Evolutionary conservation across 2,888 invertebrate species (phyloP).

Genomic region (Phrixothrix hirtus): DNA sequence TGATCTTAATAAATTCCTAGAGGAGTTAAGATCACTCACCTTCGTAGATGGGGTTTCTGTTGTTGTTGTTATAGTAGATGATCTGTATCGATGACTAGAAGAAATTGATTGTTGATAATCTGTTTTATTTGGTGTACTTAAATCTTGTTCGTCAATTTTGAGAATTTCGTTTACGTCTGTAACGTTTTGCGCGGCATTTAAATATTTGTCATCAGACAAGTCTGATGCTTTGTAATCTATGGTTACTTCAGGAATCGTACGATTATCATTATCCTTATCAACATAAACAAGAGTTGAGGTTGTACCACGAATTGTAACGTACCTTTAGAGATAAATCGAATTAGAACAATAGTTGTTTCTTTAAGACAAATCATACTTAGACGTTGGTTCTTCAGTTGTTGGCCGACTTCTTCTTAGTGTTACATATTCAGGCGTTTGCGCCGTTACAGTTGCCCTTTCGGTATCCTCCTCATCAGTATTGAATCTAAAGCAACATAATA

Average conservation of each 20-base stretch:
- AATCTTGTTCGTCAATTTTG: not conserved
- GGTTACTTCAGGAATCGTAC: not conserved
- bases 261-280: not conserved
- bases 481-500: not conserved
- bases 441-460: constrained; percentile 1
- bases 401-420: constrained; percentile 57
- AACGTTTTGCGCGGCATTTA: constrained; percentile 10
- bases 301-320: too few species aligned
- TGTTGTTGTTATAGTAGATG: constrained; percentile 2
- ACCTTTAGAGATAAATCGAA: too few species aligned
- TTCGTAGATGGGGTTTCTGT: constrained; percentile 46
- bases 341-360: too few species aligned
- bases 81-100: not conserved
- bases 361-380: constrained; percentile 27
- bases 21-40: constrained; percentile 57
- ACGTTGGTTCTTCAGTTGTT: constrained; percentile 39
- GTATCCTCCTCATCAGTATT: constrained; percentile 4
- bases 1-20: constrained; percentile 17
- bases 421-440: constrained; percentile 61
- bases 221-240: too few species aligned
- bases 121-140: not conserved
- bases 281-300: too few species aligned
- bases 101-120: too few species aligned
- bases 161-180: constrained; percentile 1
- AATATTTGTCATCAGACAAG: not conserved